Percentiles rank a stretch among this genome's conserved stretches.
Conservation (phyloP, 1,140 invertebrate species). For the Heliconius eleuchia region DNA sequence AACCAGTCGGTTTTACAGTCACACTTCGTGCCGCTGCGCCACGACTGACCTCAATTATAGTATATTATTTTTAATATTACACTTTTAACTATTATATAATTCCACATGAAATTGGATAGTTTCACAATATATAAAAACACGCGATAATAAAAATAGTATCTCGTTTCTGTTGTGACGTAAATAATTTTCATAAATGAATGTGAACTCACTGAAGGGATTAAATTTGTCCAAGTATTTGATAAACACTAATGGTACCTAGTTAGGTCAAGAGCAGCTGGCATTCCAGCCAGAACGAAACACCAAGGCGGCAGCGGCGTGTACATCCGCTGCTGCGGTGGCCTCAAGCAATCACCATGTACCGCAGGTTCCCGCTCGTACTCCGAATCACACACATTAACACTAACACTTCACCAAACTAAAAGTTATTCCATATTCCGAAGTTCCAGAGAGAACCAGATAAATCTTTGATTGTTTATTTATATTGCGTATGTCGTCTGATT, state of each 20-base stretch:
- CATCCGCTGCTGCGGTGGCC: conserved; percentile 66
- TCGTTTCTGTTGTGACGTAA: not conserved
- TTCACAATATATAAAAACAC: not conserved
- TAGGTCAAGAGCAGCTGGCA: conserved; percentile 79
- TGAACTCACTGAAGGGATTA: too few relatives aligned
- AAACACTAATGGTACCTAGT: conserved; percentile 58
- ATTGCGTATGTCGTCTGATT: conserved; percentile 40
- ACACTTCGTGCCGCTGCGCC: too few relatives aligned
- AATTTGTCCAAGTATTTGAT: conserved; percentile 5
- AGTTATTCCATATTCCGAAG: conserved; percentile 63
- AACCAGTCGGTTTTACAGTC: too few relatives aligned
- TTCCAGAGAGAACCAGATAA: conserved; percentile 53
- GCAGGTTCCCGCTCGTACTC: conserved; percentile 19
- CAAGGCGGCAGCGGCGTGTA: conserved; percentile 73
- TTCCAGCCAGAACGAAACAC: conserved; percentile 73
- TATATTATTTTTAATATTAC: too few relatives aligned
- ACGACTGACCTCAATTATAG: too few relatives aligned
- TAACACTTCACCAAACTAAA: conserved; percentile 58
- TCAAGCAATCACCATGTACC: conserved; percentile 57
- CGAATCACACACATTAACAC: conserved; percentile 38
- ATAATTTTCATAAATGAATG: not conserved
- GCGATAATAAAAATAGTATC: not conserved
- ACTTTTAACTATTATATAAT: too few relatives aligned
- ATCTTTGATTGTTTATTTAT: conserved; percentile 39
- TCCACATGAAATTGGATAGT: not conserved